Conservation (phyloP, 2,113 vertebrate genomes). For the Menidia beryllina region DNA sequence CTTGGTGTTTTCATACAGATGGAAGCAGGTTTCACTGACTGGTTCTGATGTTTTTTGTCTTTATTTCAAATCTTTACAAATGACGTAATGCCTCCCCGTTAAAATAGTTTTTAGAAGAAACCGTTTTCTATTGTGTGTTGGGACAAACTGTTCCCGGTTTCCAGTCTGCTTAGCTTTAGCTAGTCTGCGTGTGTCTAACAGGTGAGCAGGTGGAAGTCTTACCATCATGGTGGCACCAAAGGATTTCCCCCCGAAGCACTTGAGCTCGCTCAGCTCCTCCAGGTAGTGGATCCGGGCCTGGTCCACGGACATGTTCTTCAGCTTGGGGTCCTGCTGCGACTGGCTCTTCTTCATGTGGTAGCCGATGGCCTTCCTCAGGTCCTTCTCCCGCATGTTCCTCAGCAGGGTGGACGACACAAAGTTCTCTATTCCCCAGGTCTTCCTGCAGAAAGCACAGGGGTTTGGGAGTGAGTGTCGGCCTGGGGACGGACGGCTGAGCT, state of each 20-base stretch:
- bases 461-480: neutral
- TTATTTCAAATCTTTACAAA: no score
- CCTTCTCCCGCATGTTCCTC: constrained; percentile 96
- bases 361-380: constrained; percentile 93
- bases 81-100: no score
- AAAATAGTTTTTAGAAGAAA: no score
- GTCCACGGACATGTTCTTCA: constrained; percentile 87
- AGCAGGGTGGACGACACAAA: constrained; percentile 96
- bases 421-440: constrained; percentile 97
- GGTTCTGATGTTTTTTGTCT: no score
- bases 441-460: constrained; percentile 80
- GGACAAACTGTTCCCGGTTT: no score
- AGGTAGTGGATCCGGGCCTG: constrained; percentile 91
- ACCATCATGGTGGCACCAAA: constrained; percentile 97
- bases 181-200: no score
- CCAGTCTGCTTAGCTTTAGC: no score
- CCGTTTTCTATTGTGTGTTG: no score
- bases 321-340: constrained; percentile 88
- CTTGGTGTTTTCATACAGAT: no score
- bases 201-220: neutral
- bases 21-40: no score
- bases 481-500: neutral
- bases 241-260: constrained; percentile 92
- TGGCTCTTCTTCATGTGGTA: constrained; percentile 96
- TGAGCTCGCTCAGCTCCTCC: constrained; percentile 92